Evolutionary conservation across 2,797 vertebrate species (phyloP), one percentile per base, ranked within the genome.

Genomic region (Rachycentron canadum): DNA sequence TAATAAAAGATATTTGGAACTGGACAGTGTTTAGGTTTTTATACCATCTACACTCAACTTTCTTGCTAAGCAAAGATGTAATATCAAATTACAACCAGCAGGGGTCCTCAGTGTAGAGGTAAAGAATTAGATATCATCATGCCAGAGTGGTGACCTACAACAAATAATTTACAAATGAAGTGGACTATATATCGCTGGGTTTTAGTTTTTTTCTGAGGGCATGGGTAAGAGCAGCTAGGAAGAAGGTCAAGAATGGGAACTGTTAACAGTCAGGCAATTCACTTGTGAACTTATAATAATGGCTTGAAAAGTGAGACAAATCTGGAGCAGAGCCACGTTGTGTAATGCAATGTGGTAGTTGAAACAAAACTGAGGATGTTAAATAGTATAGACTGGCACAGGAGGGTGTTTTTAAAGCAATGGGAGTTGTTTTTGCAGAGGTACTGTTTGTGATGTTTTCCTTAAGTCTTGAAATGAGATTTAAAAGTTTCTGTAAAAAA

Each of bases 1-100:
- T 87, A 94, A 93, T 94, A 93, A 94, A 94, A 76, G 49, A 87
- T 56, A 78, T 87, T 89, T 92, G 73, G 61, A 90, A 88, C 76
- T 88, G 77, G 75, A 70, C 21, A 41, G 3, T 59, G 4, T n/a
- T 68, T 4, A 32, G 2, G 9, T 70, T 53, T 67, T 53, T 45
- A 40, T 5, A 25, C 30, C 17, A 32, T 13, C 62, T 52, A 3
- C 21, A 17, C 7, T 23, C 32, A 32, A 32, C 32, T 32, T 7
- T 32, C 7, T 3, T 32, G 3, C 3, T 56, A 43, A 45, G 2
- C 8, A 30, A 3, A 11, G 7, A 14, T 82, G 78, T 56, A 68
- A 79, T 84, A 4, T 5, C 50, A 36, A 23, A 8, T 28, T 1
- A 0, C 47, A 45, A 69, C 76, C 90, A 89, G 43, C 30, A 87